Evolutionary conservation across 2,797 vertebrate species (phyloP).

Genomic region (Danionella dracula): DNA sequence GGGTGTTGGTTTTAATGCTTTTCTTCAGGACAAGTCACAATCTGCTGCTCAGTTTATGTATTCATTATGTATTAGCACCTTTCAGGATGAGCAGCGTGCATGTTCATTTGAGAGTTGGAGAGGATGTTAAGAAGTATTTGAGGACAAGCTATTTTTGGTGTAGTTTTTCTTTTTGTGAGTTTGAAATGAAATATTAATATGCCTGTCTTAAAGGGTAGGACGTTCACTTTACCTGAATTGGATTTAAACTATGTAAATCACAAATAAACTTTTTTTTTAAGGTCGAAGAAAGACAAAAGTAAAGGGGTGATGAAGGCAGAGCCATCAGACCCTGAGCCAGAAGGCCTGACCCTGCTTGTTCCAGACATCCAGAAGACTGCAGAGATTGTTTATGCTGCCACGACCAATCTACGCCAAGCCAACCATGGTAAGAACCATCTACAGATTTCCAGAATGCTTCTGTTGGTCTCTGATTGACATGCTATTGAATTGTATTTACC

Average conservation of each 20-base stretch:
- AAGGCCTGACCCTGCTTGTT: constrained; percentile 93
- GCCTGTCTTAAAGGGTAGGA: neutral
- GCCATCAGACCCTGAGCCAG: constrained; percentile 87
- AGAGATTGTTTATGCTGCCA: constrained; percentile 90
- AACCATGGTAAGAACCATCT: constrained; percentile 78
- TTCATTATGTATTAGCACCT: neutral
- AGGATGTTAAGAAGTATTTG: neutral
- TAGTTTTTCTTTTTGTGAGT: neutral
- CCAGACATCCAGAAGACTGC: constrained; percentile 97
- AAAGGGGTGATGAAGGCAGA: constrained; percentile 92
- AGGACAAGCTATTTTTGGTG: neutral
- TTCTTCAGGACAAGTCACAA: constrained; percentile 15
- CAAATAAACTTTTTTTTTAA: constrained; percentile 43
- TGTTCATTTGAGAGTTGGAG: neutral
- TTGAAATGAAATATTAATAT: neutral
- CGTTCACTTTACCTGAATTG: neutral
- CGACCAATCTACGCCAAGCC: constrained; percentile 88
- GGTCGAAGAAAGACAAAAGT: constrained; percentile 97
- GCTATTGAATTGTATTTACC: too few species aligned
- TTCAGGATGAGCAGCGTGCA: neutral
- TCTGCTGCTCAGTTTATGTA: constrained; percentile 13
- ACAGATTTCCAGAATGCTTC: neutral
- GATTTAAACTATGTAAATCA: neutral
- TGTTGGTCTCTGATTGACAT: neutral
- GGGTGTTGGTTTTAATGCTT: constrained; percentile 31